A percentile compares a stretch with the other conserved stretches of the same genome.
phyloP scores from a whole-genome alignment of 2,888 invertebrate species.

The Galerucella calmariensis region DNA sequence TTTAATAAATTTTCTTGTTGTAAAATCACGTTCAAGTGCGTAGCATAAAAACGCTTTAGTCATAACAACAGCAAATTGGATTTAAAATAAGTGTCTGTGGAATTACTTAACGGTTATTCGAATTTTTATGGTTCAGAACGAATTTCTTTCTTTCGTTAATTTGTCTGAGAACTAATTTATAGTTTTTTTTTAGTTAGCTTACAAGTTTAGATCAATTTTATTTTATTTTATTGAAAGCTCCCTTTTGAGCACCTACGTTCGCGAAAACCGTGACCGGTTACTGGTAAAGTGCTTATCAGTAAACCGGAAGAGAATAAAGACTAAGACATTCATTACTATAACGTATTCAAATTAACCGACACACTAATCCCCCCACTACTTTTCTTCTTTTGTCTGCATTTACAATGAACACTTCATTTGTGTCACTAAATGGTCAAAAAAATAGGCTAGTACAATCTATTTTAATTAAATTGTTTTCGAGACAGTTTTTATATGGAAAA shows the following conservation, averaged over 20 bases:
- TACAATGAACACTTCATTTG: conserved; percentile 4
- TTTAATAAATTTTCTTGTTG: background rate
- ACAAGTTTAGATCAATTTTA: too few species aligned
- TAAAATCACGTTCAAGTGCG: background rate
- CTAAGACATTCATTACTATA: conserved; percentile 30
- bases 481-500: too few species aligned
- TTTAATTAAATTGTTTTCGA: background rate
- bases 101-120: background rate
- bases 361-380: background rate
- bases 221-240: too few species aligned
- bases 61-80: conserved; percentile 1
- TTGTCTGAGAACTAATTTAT: background rate
- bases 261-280: background rate
- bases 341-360: conserved; percentile 36
- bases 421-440: background rate
- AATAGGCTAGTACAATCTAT: background rate
- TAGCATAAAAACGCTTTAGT: background rate
- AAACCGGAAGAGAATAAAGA: conserved; percentile 41
- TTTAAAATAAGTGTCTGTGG: background rate
- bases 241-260: background rate
- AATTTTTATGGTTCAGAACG: background rate
- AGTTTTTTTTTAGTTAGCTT: too few species aligned
- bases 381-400: conserved; percentile 16
- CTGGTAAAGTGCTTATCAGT: conserved; percentile 33
- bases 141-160: background rate